Evolutionary conservation across 2,113 vertebrate species (phyloP).

Genomic region (Nycticryphes semicollaris): DNA sequence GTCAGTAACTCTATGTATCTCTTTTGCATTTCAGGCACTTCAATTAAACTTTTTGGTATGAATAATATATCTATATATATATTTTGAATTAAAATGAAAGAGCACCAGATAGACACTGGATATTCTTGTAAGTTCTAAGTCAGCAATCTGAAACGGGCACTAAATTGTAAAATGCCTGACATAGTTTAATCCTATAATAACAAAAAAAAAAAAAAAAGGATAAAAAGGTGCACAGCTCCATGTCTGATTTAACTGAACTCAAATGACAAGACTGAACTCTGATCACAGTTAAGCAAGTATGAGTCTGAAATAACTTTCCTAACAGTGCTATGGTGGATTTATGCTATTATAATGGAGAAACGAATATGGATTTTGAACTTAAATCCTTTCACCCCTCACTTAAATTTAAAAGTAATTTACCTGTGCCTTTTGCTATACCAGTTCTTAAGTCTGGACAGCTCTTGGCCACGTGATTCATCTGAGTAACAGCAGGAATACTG

Average conservation of each 20-base stretch:
- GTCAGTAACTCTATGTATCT: not conserved
- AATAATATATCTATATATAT: not conserved
- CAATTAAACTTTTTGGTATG: not conserved
- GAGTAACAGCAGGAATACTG: not conserved
- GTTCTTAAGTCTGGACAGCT: not conserved
- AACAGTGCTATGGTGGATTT: not conserved
- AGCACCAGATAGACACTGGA: not conserved
- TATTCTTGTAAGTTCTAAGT: not conserved
- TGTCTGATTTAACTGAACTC: not conserved
- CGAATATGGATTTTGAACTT: not conserved
- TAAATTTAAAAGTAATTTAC: not conserved
- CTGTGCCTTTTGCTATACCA: not conserved
- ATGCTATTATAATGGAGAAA: not conserved
- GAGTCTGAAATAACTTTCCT: conserved; percentile 4
- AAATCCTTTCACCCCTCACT: not conserved
- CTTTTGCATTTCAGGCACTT: not conserved
- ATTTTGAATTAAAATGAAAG: conserved; percentile 12
- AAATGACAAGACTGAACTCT: not conserved
- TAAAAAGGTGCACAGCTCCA: not conserved
- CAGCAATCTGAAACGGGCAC: not conserved
- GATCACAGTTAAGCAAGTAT: not conserved
- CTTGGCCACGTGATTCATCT: not conserved
- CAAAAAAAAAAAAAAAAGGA: not conserved
- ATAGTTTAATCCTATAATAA: not conserved
- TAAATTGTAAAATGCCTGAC: not conserved